These are phyloP conservation scores for Ptychadena robeensis DNA, from an alignment of 2,797 vertebrate genomes.

Conservation along the genomic window DNA sequence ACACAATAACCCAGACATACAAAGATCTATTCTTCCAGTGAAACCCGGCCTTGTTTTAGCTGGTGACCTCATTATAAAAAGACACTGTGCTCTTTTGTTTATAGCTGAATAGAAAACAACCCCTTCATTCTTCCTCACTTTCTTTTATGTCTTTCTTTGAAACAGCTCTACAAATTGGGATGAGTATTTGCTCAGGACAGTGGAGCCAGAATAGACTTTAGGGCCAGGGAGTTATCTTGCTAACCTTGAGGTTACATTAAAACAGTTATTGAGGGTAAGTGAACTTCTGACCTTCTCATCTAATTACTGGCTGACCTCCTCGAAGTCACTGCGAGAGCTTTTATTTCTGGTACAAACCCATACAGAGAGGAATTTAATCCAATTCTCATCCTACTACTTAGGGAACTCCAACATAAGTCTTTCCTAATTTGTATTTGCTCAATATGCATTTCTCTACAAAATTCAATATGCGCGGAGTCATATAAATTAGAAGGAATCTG, in stretches of 20 bases:
- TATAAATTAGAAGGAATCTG: slow-evolving; percentile 1
- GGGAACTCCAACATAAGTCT: slow-evolving; percentile 18
- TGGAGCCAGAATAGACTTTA: slow-evolving; percentile 3
- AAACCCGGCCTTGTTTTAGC: slow-evolving; percentile 35
- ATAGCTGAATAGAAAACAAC: slow-evolving; percentile 37
- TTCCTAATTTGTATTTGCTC: slow-evolving; percentile 24
- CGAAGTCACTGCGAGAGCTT: slow-evolving; percentile 3
- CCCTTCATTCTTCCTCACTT: slow-evolving; percentile 23
- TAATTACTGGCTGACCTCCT: slow-evolving; percentile 42
- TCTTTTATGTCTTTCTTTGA: slow-evolving; percentile 25
- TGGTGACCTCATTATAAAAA: slow-evolving; percentile 48
- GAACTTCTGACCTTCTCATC: slow-evolving; percentile 45
- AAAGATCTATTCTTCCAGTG: slow-evolving; percentile 41
- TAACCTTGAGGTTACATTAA: slow-evolving; percentile 48
- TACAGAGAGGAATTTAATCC: slow-evolving; percentile 41
- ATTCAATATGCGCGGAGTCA: slow-evolving; percentile 5
- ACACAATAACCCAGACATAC: slow-evolving; percentile 34
- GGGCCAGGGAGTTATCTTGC: slow-evolving; percentile 43
- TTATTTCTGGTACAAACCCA: slow-evolving; percentile 31
- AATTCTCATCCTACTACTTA: slow-evolving; percentile 33
- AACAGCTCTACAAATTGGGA: slow-evolving; percentile 38
- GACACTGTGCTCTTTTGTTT: slow-evolving; percentile 49
- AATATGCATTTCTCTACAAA: slow-evolving; percentile 21
- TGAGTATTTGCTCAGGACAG: slow-evolving; percentile 8
- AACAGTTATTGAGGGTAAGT: slow-evolving; percentile 46